Evolutionary conservation across 1,140 invertebrate genomes (phyloP).

Genomic region (Oncopeltus fasciatus): DNA sequence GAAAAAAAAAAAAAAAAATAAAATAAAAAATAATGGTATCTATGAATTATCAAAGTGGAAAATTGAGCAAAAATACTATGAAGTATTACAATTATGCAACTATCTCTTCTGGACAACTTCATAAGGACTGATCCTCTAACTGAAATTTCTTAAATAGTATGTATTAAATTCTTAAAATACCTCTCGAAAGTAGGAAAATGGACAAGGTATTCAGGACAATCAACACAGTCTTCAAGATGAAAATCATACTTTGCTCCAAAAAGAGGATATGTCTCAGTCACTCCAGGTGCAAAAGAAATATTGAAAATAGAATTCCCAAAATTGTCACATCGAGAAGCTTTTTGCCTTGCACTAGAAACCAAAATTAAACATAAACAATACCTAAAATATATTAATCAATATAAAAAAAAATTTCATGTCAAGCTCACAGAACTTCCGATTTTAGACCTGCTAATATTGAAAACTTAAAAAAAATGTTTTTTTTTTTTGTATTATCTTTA

Average conservation of each 20-base stretch:
- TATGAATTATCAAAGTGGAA: constrained; percentile 8
- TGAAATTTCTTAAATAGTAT: not conserved
- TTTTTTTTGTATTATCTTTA: too few relatives aligned
- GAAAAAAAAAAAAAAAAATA: too few relatives aligned
- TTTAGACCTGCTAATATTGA: too few relatives aligned
- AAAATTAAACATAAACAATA: constrained; percentile 12
- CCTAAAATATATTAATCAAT: constrained; percentile 4
- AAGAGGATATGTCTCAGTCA: constrained; percentile 53
- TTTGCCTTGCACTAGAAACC: constrained; percentile 38
- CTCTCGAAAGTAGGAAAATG: constrained; percentile 72
- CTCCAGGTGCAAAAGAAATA: constrained; percentile 62
- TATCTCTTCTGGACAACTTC: not conserved
- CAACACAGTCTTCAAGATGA: constrained; percentile 84
- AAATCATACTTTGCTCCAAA: constrained; percentile 97
- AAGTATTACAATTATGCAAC: not conserved
- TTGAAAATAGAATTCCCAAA: constrained; percentile 82
- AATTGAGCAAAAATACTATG: not conserved
- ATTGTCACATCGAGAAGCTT: constrained; percentile 39
- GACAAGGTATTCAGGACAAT: constrained; percentile 97
- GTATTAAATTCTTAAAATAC: constrained; percentile 18
- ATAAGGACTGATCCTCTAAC: not conserved
- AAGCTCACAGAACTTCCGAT: not conserved
- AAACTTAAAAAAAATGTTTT: too few relatives aligned
- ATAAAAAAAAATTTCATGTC: not conserved
- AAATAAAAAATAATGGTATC: too few relatives aligned